Evolutionary conservation across 2,888 invertebrate species (phyloP), one percentile per base, ranked within the genome.

Genomic region (Zelleria hepariella): DNA sequence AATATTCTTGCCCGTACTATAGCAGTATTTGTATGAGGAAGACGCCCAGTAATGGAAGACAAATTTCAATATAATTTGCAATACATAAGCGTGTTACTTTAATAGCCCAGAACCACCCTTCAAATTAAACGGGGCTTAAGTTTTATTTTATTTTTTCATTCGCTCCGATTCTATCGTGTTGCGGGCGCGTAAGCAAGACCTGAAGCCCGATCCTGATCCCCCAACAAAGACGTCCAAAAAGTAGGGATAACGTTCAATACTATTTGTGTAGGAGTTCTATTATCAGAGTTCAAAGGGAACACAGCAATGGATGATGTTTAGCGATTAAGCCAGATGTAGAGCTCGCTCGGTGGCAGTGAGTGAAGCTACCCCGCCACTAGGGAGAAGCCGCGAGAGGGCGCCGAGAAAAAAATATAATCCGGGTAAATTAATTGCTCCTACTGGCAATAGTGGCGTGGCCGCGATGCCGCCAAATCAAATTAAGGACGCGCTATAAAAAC

Each of bases 41-140:
- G 86, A 81, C 81, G 81, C 83, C 80, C 82, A 80, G 87, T 87
- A 88, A 88, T 88, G 86, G 88, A 88, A 88, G 88, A 88, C 88
- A 88, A 88, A 88, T 88, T 88, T 89, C 89, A 88, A 89, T 89
- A 89, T 89, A 88, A 89, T 89, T 89, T 89, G 87, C 88, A 89
- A 88, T 89, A 89, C 89, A 89, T 89, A 89, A 88, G 89, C 89
- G 89, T 89, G 87, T 88, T 89, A 89, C 87, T 88, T 89, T 89
- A 89, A 89, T 89, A 89, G 89, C 83, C 89, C 88, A 85, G 88
- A 89, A 89, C 89, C 89, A 87, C 88, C 89, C 88, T 85, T 86
- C 89, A 89, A 89, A 89, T 89, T 89, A 89, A 89, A 89, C 86
- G 86, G 82, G 82, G 89, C 88, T 89, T 88, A 89, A 88, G 86